Conservation (phyloP, 37 sponge, comb jelly and placozoan genomes). For the Tethya wilhelma region DNA sequence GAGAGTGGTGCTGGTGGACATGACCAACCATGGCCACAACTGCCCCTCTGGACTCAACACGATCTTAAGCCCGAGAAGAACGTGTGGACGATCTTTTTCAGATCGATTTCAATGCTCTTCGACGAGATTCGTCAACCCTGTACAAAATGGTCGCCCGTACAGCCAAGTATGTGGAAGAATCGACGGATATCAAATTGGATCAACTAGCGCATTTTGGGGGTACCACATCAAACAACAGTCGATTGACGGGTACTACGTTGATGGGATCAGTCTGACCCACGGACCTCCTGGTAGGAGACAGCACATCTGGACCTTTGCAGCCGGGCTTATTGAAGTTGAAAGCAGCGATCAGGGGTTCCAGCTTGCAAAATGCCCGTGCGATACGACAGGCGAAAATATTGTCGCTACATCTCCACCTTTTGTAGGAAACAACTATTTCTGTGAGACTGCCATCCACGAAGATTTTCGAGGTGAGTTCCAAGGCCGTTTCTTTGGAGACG, state of each 20-base stretch:
- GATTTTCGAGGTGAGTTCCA: neutral
- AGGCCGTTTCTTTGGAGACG: no score
- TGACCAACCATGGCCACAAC: neutral
- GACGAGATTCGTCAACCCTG: neutral
- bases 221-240: no score
- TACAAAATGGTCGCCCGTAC: neutral
- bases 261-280: no score
- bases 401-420: no score
- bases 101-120: neutral
- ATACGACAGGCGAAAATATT: neutral
- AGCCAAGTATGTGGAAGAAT: neutral
- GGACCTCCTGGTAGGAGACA: no score
- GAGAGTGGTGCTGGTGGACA: no score
- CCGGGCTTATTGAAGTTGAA: neutral
- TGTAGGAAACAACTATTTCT: no score
- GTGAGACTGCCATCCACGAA: neutral
- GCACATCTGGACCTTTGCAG: no score
- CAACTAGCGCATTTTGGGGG: conserved; percentile 1
- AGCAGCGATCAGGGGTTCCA: neutral
- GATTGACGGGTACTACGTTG: neutral
- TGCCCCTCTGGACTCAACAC: neutral
- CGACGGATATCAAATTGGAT: neutral
- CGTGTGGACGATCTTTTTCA: neutral
- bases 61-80: neutral
- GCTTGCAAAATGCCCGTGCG: neutral